A percentile compares a stretch with the other conserved stretches of the same genome.
Evolutionary conservation across 2,888 invertebrate species (phyloP).

Genomic region (Protophormia terraenovae): DNA sequence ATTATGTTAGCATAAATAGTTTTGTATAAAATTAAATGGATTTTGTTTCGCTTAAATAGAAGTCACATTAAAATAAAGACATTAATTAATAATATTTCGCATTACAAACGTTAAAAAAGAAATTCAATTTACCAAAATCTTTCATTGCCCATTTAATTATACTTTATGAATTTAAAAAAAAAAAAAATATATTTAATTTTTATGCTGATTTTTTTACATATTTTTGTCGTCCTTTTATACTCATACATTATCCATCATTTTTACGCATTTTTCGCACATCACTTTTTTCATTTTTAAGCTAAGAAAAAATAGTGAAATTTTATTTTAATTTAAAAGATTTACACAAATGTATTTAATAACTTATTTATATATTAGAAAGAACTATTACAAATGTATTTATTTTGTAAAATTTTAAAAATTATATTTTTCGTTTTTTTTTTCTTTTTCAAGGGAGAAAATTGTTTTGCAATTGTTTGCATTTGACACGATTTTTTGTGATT

Average conservation of each 20-base stretch:
- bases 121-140: neutral
- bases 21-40: neutral
- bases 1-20: neutral
- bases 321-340: neutral
- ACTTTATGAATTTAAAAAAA: neutral
- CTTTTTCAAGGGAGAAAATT: conserved; percentile 67
- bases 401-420: conserved; percentile 25
- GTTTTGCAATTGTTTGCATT: conserved; percentile 73
- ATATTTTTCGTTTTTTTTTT: conserved; percentile 47
- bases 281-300: conserved; percentile 27
- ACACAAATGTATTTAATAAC: neutral
- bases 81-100: neutral
- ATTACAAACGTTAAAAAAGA: neutral
- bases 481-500: conserved; percentile 71
- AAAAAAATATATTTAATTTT: neutral
- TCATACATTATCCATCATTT: conserved; percentile 51
- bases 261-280: conserved; percentile 63
- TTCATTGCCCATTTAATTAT: neutral
- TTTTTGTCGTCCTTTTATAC: conserved; percentile 58
- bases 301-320: conserved; percentile 9
- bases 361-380: neutral
- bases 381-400: neutral
- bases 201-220: neutral
- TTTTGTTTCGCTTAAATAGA: neutral
- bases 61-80: neutral